phyloP scores from a whole-genome alignment of 2,888 invertebrate genomes.

The Asteroscopus sphinx region DNA sequence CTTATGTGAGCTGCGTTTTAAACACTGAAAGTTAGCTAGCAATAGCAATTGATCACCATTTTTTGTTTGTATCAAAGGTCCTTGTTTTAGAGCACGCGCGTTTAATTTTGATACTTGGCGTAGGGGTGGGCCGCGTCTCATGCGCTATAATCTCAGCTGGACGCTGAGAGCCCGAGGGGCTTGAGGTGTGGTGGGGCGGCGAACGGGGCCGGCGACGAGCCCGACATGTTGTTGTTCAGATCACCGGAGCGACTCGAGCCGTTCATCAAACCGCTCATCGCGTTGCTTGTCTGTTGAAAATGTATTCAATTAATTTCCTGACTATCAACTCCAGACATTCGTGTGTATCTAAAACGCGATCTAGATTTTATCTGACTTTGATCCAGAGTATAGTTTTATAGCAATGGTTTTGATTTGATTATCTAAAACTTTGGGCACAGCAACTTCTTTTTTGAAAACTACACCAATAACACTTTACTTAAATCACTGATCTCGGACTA shows the following conservation, averaged over 20 bases:
- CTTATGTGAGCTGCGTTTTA: constrained; percentile 40
- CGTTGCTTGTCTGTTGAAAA: constrained; percentile 80
- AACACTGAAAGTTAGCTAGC: constrained; percentile 49
- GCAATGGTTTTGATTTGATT: no score
- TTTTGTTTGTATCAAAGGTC: constrained; percentile 37
- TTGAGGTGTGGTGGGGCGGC: constrained; percentile 88
- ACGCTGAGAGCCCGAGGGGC: constrained; percentile 90
- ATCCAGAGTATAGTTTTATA: background rate
- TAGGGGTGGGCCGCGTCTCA: constrained; percentile 86
- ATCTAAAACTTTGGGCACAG: no score
- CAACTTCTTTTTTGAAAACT: no score
- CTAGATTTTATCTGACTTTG: constrained; percentile 15
- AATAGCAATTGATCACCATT: constrained; percentile 39
- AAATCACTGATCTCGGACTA: no score
- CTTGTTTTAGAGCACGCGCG: constrained; percentile 55
- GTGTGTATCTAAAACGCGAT: constrained; percentile 33
- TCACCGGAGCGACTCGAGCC: constrained; percentile 90
- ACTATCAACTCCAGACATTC: constrained; percentile 26
- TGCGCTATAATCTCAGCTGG: constrained; percentile 91
- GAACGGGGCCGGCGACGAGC: constrained; percentile 83
- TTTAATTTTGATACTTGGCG: constrained; percentile 84
- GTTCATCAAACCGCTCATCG: constrained; percentile 88
- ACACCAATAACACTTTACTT: no score
- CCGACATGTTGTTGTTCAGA: constrained; percentile 92
- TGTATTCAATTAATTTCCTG: constrained; percentile 42